phyloP scores from a whole-genome alignment of 2,797 vertebrate genomes.

The Acanthopagrus latus region DNA sequence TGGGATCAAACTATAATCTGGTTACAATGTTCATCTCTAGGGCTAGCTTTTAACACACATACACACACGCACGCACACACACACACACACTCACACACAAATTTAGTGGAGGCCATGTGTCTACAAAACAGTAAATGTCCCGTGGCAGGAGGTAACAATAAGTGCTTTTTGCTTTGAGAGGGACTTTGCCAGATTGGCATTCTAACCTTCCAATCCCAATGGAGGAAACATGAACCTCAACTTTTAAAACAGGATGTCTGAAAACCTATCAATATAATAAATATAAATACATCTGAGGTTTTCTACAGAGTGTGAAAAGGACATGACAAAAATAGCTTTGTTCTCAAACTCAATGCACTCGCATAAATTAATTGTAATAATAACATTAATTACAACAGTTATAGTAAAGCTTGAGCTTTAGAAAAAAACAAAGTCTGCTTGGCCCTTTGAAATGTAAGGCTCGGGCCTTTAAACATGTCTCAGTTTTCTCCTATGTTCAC shows the following conservation, averaged over 20 bases:
- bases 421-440: slow-evolving; percentile 30
- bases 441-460: slow-evolving; percentile 66
- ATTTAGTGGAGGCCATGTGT: slow-evolving; percentile 15
- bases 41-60: slow-evolving; percentile 41
- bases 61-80: neutral
- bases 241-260: slow-evolving; percentile 38
- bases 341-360: slow-evolving; percentile 67
- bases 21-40: slow-evolving; percentile 45
- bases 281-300: slow-evolving; percentile 81
- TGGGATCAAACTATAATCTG: slow-evolving; percentile 46
- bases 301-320: slow-evolving; percentile 73
- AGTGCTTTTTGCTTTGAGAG: slow-evolving; percentile 58
- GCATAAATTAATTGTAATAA: slow-evolving; percentile 76
- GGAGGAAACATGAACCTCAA: slow-evolving; percentile 32
- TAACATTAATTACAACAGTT: slow-evolving; percentile 65
- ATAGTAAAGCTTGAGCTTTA: slow-evolving; percentile 48
- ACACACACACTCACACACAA: slow-evolving; percentile 22
- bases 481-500: slow-evolving; percentile 37
- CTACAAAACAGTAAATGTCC: slow-evolving; percentile 38
- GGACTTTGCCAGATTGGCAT: slow-evolving; percentile 16
- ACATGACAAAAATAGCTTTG: slow-evolving; percentile 76
- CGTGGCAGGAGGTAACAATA: slow-evolving; percentile 33
- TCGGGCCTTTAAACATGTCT: slow-evolving; percentile 43
- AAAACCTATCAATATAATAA: slow-evolving; percentile 76
- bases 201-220: slow-evolving; percentile 19